phyloP scores from a whole-genome alignment of 92 coral and sea anemone species.

The Heteractis magnifica region DNA sequence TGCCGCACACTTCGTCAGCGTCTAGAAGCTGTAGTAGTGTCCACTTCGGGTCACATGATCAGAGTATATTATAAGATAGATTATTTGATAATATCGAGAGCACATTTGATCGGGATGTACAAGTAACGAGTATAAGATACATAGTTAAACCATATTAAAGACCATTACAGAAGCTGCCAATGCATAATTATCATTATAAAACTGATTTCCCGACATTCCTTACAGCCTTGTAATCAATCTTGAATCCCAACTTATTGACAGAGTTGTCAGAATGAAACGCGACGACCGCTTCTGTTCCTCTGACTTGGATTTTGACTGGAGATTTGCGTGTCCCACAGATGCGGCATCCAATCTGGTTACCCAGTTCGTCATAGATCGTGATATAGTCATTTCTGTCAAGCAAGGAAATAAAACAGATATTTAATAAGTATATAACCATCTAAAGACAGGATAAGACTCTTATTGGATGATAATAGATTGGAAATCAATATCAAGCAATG shows the following conservation, averaged over 20 bases:
- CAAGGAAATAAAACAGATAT: neutral
- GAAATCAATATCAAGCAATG: no score
- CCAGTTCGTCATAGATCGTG: slow-evolving; percentile 32
- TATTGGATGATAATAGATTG: no score
- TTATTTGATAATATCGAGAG: no score
- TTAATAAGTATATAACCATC: neutral
- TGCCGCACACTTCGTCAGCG: no score
- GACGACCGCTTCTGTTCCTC: slow-evolving; percentile 25
- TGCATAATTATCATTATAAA: neutral
- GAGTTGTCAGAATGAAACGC: slow-evolving; percentile 34
- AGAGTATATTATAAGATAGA: no score
- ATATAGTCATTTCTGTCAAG: slow-evolving; percentile 33
- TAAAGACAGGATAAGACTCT: neutral
- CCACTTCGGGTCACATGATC: no score
- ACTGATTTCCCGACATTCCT: neutral
- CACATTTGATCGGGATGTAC: no score
- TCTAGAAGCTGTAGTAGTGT: no score
- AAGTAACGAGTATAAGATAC: no score
- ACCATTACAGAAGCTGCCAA: neutral
- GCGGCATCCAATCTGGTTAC: slow-evolving; percentile 40
- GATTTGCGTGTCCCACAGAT: slow-evolving; percentile 7
- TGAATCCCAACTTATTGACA: slow-evolving; percentile 28
- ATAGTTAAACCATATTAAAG: no score
- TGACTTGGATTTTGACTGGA: slow-evolving; percentile 3
- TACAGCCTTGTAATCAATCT: slow-evolving; percentile 17